A percentile compares a stretch with the other conserved stretches of the same genome.
Conservation (phyloP, 2,113 vertebrate genomes). For the Spheniscus mendiculus region DNA sequence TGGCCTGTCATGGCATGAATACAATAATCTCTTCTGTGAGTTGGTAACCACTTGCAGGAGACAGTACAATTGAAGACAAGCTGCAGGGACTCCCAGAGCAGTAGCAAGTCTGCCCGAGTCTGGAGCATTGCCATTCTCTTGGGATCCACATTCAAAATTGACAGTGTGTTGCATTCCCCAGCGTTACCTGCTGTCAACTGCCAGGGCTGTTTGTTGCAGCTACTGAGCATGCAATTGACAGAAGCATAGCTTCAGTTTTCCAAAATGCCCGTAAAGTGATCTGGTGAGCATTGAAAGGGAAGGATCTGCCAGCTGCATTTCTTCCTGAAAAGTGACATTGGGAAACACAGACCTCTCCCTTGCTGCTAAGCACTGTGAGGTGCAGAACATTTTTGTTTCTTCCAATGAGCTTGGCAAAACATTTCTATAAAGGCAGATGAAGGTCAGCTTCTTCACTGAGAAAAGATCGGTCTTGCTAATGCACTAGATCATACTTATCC, state of each 20-base stretch:
- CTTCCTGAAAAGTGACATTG: neutral
- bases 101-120: neutral
- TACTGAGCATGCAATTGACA: neutral
- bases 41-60: neutral
- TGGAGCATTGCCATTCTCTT: neutral
- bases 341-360: neutral
- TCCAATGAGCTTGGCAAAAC: neutral
- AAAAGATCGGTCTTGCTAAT: neutral
- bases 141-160: neutral
- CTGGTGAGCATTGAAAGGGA: neutral
- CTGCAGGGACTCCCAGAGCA: neutral
- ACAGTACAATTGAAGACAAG: neutral
- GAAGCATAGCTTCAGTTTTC: neutral
- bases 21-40: neutral
- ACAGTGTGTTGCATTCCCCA: neutral
- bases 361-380: neutral
- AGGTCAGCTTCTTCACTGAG: neutral
- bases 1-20: neutral
- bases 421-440: neutral
- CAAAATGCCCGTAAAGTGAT: neutral
- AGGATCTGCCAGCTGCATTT: neutral
- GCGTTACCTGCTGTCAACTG: neutral
- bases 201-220: neutral
- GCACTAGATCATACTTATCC: neutral
- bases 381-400: neutral